A percentile compares a stretch with the other conserved stretches of the same genome.
Evolutionary conservation across 2,113 vertebrate genomes (phyloP).

Genomic region (Ginglymostoma cirratum): DNA sequence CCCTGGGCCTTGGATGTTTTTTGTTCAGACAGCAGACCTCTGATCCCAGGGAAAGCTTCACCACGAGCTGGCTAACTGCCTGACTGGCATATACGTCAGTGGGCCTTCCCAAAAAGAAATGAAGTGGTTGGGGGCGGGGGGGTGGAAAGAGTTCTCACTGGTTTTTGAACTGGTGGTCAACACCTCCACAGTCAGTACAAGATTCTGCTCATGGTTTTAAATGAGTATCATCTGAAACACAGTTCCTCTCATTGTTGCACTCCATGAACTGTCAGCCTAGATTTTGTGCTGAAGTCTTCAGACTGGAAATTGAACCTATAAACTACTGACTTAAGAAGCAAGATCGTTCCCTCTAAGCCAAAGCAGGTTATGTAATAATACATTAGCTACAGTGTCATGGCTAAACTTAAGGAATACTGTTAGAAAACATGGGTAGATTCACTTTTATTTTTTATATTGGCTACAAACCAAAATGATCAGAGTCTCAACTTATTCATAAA

Average conservation of each 20-base stretch:
- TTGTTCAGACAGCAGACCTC: too few relatives aligned
- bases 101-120: too few relatives aligned
- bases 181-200: too few relatives aligned
- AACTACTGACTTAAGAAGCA: neutral
- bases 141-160: too few relatives aligned
- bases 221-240: neutral
- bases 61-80: too few relatives aligned
- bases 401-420: neutral
- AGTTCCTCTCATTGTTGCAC: neutral
- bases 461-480: neutral
- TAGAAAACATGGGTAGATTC: neutral
- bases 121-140: too few relatives aligned
- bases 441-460: neutral
- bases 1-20: too few relatives aligned
- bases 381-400: neutral
- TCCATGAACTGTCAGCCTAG: neutral
- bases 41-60: too few relatives aligned
- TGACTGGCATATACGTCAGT: too few relatives aligned
- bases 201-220: neutral
- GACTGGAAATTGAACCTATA: neutral
- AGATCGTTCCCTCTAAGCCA: neutral
- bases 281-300: neutral
- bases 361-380: neutral
- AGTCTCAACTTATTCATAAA: neutral
- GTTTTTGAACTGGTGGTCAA: too few relatives aligned